A percentile compares a stretch with the other conserved stretches of the same genome.
Conservation (phyloP, 1,140 invertebrate genomes). For the Habropoda laboriosa region DNA sequence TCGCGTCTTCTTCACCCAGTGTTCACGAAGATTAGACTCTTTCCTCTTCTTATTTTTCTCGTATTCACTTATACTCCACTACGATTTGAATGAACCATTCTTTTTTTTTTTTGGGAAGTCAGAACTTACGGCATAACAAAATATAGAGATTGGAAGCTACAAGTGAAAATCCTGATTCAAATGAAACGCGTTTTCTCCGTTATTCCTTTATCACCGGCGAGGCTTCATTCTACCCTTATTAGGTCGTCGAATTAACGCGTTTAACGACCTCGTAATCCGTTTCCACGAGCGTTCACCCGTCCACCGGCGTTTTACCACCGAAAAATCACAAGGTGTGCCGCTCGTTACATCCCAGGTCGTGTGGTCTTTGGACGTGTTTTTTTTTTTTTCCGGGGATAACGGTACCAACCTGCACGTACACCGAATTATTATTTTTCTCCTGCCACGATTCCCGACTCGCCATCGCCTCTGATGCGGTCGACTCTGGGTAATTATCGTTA, state of each 20-base stretch:
- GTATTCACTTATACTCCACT: too few relatives aligned
- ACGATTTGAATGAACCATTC: too few relatives aligned
- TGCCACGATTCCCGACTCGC: not conserved
- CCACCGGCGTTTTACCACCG: not conserved
- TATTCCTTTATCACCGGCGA: not conserved
- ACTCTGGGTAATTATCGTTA: conserved; percentile 41
- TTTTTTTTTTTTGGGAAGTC: too few relatives aligned
- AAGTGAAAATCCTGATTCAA: too few relatives aligned
- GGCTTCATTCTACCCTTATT: not conserved
- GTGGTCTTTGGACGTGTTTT: not conserved
- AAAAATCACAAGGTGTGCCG: conserved; percentile 23
- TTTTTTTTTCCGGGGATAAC: conserved; percentile 6
- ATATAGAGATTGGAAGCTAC: too few relatives aligned
- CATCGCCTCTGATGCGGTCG: not conserved
- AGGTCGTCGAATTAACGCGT: not conserved
- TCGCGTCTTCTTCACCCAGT: too few relatives aligned
- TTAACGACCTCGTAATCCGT: conserved; percentile 19
- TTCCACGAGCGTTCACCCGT: conserved; percentile 2
- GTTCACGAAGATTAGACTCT: too few relatives aligned
- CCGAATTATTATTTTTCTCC: conserved; percentile 14
- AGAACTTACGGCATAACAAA: too few relatives aligned
- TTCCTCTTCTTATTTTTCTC: too few relatives aligned
- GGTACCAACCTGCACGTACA: not conserved
- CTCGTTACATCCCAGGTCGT: conserved; percentile 12
- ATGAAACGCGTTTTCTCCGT: too few relatives aligned